These are phyloP conservation scores for Falco peregrinus DNA, from an alignment of 2,797 vertebrate genomes.

Conservation along the genomic window DNA sequence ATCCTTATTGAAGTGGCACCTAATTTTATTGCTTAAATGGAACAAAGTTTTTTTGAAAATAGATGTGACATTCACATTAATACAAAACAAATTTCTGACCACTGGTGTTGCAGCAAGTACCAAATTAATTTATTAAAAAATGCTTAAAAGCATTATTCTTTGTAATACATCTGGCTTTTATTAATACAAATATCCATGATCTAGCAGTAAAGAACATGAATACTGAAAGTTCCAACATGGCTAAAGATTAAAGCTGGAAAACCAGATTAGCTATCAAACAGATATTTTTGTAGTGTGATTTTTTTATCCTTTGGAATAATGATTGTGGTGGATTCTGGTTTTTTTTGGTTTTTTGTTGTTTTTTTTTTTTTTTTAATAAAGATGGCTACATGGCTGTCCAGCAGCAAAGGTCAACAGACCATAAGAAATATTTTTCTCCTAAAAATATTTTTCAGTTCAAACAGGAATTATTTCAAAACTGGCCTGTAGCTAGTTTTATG, in stretches of 20 bases:
- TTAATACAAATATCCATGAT: background rate
- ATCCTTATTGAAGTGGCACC: background rate
- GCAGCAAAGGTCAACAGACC: background rate
- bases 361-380: background rate
- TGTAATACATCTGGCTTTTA: background rate
- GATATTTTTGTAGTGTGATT: background rate
- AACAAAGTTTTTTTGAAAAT: background rate
- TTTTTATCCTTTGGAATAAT: background rate
- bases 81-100: background rate
- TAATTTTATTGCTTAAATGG: background rate
- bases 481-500: background rate
- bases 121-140: constrained; percentile 21
- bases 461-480: background rate
- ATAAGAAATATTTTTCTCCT: background rate
- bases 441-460: background rate
- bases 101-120: background rate
- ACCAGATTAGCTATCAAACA: background rate
- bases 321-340: background rate
- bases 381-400: background rate
- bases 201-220: background rate
- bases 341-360: no score
- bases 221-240: background rate
- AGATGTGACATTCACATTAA: background rate
- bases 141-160: background rate
- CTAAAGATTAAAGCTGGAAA: background rate